Percentiles rank a stretch among this genome's conserved stretches.
These are phyloP conservation scores for Cyprinodon variegatus DNA, from an alignment of 2,113 vertebrate species.

Conservation along the genomic window DNA sequence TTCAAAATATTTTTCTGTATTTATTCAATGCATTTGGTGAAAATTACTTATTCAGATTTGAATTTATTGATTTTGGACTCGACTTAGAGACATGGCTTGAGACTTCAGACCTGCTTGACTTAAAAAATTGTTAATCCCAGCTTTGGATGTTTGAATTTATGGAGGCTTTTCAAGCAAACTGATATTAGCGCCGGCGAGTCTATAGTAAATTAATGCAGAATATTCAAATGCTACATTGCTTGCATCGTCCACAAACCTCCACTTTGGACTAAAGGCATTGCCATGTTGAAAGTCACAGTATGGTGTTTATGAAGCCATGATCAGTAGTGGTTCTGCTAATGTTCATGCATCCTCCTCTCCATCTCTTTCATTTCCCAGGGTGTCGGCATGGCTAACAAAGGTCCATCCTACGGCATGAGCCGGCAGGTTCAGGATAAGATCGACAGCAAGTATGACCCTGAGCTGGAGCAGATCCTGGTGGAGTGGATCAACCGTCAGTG, in stretches of 20 bases:
- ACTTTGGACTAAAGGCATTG: background rate
- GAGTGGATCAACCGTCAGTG: slow-evolving; percentile 93
- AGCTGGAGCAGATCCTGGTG: slow-evolving; percentile 91
- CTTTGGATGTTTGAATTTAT: background rate
- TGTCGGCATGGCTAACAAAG: slow-evolving; percentile 94
- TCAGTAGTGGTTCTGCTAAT: no score
- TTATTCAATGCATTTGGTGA: no score
- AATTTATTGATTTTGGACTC: background rate
- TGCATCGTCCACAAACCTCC: background rate
- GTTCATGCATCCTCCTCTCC: background rate
- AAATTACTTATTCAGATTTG: background rate
- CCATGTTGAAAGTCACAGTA: background rate
- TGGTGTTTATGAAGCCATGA: background rate
- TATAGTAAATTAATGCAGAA: background rate
- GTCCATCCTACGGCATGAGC: slow-evolving; percentile 95
- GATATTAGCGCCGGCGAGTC: slow-evolving; percentile 41
- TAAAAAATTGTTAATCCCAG: background rate
- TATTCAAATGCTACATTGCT: background rate
- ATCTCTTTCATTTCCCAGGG: slow-evolving; percentile 31
- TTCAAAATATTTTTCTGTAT: no score
- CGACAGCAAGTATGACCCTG: slow-evolving; percentile 94
- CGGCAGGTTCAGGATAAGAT: slow-evolving; percentile 94
- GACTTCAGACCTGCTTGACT: background rate
- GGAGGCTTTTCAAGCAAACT: slow-evolving; percentile 1
- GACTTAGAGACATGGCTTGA: background rate